These are phyloP conservation scores for Falco punctatus DNA, from an alignment of 2,113 vertebrate species.

Conservation along the genomic window DNA sequence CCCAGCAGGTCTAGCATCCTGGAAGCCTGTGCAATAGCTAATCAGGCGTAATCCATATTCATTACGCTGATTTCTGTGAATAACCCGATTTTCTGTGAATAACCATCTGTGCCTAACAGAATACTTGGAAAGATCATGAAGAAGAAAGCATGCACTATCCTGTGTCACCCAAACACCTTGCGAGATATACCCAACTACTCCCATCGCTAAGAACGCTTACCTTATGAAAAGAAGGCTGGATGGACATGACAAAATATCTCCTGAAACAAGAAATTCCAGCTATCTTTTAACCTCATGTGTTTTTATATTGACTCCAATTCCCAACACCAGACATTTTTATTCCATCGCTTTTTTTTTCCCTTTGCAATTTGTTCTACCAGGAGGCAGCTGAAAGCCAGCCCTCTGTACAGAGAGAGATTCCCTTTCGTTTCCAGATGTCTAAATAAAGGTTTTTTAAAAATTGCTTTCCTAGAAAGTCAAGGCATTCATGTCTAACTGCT, in stretches of 20 bases:
- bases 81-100: neutral
- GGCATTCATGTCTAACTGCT: neutral
- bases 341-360: neutral
- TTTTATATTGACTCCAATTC: neutral
- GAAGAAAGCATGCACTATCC: neutral
- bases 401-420: neutral
- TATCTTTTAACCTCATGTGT: neutral
- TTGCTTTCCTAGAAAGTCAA: neutral
- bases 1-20: neutral
- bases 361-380: neutral
- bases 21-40: neutral
- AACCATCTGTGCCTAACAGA: neutral
- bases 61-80: neutral
- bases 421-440: neutral
- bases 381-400: neutral
- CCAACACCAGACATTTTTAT: neutral
- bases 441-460: constrained; percentile 8
- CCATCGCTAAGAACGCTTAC: neutral
- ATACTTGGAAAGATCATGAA: neutral
- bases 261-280: neutral
- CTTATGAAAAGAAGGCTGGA: neutral
- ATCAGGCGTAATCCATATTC: neutral
- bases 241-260: neutral
- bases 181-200: neutral
- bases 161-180: neutral